Percentiles rank a stretch among this genome's conserved stretches.
phyloP scores from a whole-genome alignment of 2,113 vertebrate species.

The Phodopus roborovskii region DNA sequence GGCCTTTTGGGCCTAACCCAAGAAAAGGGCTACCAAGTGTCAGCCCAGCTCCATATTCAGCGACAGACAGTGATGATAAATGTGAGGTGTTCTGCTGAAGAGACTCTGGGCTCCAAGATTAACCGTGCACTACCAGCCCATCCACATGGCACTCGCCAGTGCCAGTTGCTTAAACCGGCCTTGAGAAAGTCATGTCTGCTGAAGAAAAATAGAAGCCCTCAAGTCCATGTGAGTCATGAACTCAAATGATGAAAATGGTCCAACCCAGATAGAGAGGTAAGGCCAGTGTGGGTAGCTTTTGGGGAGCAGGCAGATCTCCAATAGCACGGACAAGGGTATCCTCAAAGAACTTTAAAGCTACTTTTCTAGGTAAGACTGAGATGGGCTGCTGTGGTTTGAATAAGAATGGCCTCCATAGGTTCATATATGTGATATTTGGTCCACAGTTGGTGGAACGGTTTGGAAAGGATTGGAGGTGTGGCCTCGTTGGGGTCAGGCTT shows the following conservation, averaged over 20 bases:
- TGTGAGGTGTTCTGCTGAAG: neutral
- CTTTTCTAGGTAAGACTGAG: neutral
- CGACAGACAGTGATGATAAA: neutral
- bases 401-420: no score
- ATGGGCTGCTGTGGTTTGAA: no score
- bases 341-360: neutral
- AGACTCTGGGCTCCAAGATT: neutral
- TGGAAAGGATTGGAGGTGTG: neutral
- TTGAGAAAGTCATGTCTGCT: neutral
- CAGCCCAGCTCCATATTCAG: neutral
- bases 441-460: neutral
- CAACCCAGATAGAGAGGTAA: neutral
- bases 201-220: neutral
- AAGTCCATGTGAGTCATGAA: neutral
- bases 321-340: accelerated
- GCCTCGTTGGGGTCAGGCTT: neutral
- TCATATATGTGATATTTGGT: neutral
- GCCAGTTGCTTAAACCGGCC: neutral
- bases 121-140: neutral
- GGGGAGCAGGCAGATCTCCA: neutral
- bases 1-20: neutral
- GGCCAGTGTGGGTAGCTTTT: neutral
- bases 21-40: neutral
- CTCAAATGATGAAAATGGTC: neutral
- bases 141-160: neutral